A percentile compares a stretch with the other conserved stretches of the same genome.
phyloP scores from a whole-genome alignment of 2,797 vertebrate genomes.

The Pachyuromys duprasi region DNA sequence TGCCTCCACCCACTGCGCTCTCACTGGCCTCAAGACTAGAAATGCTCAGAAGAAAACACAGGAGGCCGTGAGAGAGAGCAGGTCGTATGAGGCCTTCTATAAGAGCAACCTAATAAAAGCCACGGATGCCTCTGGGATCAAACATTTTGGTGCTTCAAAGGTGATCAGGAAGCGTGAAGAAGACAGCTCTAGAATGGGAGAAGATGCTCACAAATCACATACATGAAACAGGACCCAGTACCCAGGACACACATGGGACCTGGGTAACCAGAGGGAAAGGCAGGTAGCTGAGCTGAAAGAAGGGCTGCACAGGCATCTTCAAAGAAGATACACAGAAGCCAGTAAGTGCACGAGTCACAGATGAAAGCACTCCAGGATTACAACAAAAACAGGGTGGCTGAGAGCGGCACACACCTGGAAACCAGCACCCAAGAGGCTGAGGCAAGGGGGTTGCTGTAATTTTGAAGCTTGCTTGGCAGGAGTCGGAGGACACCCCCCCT shows the following conservation, averaged over 20 bases:
- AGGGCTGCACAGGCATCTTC: background rate
- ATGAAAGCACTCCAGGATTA: background rate
- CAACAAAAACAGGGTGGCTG: background rate
- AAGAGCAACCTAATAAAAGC: background rate
- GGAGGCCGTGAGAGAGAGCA: background rate
- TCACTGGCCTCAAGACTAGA: background rate
- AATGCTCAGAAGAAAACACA: background rate
- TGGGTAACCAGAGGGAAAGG: background rate
- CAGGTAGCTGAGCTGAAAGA: background rate
- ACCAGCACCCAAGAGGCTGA: background rate
- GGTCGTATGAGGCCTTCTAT: background rate
- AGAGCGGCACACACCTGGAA: background rate
- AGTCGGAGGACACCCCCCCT: too few species aligned
- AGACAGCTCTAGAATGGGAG: background rate
- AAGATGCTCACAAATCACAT: background rate
- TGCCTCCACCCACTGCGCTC: background rate
- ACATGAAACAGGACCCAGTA: background rate
- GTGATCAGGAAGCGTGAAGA: background rate
- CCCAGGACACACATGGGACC: background rate
- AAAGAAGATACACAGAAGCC: background rate
- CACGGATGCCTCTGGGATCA: background rate
- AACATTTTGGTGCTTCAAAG: conserved; percentile 18
- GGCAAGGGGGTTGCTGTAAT: background rate
- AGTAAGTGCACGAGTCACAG: background rate
- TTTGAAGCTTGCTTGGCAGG: too few species aligned